These are phyloP conservation scores for Plestiodon gilberti DNA, from an alignment of 2,113 vertebrate genomes.

Conservation along the genomic window DNA sequence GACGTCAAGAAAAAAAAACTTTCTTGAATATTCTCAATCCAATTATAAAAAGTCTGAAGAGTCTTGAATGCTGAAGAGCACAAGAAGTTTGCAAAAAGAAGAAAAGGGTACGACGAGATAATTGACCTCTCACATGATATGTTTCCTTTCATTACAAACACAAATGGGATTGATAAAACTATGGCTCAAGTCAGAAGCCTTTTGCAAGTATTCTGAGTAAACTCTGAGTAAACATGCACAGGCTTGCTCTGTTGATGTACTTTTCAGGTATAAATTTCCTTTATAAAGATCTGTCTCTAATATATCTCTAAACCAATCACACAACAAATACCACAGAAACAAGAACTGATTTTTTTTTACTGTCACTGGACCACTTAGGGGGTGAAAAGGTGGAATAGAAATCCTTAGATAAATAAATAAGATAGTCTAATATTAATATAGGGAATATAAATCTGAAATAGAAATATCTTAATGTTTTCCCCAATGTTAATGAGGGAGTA, in stretches of 20 bases:
- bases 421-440: no score
- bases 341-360: no score
- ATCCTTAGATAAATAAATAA: background rate
- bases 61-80: background rate
- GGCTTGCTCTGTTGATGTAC: no score
- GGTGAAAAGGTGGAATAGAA: background rate
- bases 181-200: background rate
- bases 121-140: background rate
- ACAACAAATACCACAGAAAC: no score
- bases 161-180: background rate
- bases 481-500: background rate
- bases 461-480: background rate
- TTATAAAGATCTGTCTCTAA: no score
- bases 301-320: no score
- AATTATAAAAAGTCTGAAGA: constrained; percentile 23
- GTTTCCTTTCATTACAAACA: background rate
- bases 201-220: no score
- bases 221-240: no score
- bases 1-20: constrained; percentile 22
- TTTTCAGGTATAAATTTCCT: no score
- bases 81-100: background rate
- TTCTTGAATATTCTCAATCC: background rate
- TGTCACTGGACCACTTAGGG: no score
- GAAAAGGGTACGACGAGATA: background rate
- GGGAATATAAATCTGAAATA: no score